These are phyloP conservation scores for Parazoanthus swiftii DNA, from an alignment of 92 coral and sea anemone genomes.

Conservation along the genomic window DNA sequence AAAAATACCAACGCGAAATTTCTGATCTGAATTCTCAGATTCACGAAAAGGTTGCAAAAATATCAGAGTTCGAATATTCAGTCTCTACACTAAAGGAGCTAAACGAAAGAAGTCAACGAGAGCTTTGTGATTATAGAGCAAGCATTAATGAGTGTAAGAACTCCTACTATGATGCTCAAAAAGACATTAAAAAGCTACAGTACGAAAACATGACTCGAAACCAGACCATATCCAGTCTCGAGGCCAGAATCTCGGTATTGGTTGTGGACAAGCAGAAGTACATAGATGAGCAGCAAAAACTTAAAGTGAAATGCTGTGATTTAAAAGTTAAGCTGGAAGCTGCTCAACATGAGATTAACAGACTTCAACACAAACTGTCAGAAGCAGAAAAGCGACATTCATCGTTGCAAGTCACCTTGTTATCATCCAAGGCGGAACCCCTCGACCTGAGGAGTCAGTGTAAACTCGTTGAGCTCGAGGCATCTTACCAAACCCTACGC, in stretches of 20 bases:
- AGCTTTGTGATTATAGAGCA: slow-evolving; percentile 10
- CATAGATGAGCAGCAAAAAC: slow-evolving; percentile 8
- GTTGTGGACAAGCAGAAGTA: slow-evolving; percentile 10
- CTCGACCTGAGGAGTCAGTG: slow-evolving; percentile 35
- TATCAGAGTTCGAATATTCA: slow-evolving; percentile 11
- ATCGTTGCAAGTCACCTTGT: background rate
- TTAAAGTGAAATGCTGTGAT: slow-evolving; percentile 2
- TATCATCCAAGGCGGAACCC: slow-evolving; percentile 1
- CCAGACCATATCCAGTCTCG: slow-evolving; percentile 3
- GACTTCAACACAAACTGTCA: slow-evolving; percentile 25
- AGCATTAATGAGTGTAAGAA: background rate
- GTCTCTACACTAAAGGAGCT: background rate
- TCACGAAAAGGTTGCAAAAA: background rate
- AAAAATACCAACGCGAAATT: slow-evolving; percentile 18
- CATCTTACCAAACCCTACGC: slow-evolving; percentile 35
- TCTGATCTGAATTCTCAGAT: slow-evolving; percentile 17
- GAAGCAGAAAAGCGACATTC: slow-evolving; percentile 8
- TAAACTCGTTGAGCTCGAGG: slow-evolving; percentile 35
- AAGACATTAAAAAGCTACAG: slow-evolving; percentile 1
- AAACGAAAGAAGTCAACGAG: background rate
- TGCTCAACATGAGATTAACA: background rate
- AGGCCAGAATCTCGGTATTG: slow-evolving; percentile 1
- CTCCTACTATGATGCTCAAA: background rate
- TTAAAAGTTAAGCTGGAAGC: slow-evolving; percentile 17
- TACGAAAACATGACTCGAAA: background rate